Evolutionary conservation across 2,797 vertebrate species (phyloP).

Genomic region (Chiloscyllium punctatum): DNA sequence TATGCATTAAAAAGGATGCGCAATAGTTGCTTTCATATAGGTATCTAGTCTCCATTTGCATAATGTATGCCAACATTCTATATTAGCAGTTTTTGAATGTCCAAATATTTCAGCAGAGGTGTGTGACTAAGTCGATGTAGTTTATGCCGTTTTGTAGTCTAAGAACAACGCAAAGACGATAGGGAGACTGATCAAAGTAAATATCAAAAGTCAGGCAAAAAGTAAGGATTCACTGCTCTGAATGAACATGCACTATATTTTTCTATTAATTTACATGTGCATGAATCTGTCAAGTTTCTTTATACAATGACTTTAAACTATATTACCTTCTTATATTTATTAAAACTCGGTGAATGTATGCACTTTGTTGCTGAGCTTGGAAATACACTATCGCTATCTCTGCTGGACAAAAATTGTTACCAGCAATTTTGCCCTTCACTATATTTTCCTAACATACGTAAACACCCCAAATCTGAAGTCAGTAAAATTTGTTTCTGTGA

Average conservation of each 20-base stretch:
- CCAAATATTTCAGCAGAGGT: not conserved
- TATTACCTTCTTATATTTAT: not conserved
- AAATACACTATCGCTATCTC: not conserved
- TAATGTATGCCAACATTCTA: not conserved
- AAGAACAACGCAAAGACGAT: not conserved
- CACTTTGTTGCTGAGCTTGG: no score
- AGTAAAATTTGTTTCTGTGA: not conserved
- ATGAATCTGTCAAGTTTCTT: not conserved
- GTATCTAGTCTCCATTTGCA: not conserved
- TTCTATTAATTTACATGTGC: not conserved
- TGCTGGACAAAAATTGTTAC: not conserved
- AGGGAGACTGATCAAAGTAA: not conserved
- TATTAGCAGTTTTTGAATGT: not conserved
- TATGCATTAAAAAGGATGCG: not conserved
- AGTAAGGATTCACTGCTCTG: not conserved
- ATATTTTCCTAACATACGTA: not conserved
- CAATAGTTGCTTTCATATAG: not conserved
- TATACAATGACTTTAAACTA: not conserved
- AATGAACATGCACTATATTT: not conserved
- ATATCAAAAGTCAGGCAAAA: not conserved
- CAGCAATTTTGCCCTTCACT: not conserved
- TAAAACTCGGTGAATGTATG: not conserved
- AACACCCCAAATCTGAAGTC: not conserved
- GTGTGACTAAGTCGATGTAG: not conserved
- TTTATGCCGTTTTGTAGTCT: not conserved